phyloP scores from a whole-genome alignment of 2,888 invertebrate genomes.

The Trachelus stipa region DNA sequence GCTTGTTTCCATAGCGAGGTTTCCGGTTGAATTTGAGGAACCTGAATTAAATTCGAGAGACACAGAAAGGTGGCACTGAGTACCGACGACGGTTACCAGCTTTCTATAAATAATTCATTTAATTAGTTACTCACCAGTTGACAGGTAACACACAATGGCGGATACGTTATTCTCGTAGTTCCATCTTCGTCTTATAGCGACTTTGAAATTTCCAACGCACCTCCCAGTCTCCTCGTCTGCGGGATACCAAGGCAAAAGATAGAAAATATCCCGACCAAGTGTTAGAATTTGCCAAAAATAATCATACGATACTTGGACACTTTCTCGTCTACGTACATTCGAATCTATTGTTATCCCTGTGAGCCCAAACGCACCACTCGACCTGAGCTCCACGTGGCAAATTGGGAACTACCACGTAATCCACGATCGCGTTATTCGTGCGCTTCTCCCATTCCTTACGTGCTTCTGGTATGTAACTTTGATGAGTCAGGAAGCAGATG shows the following conservation, averaged over 20 bases:
- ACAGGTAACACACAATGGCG: conserved; percentile 86
- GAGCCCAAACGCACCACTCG: conserved; percentile 96
- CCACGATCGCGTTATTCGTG: conserved; percentile 88
- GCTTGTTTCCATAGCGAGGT: conserved; percentile 57
- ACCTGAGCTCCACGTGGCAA: conserved; percentile 85
- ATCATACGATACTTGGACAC: neutral
- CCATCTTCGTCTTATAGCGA: conserved; percentile 87
- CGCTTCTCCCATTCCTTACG: conserved; percentile 84
- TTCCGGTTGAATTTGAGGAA: conserved; percentile 62
- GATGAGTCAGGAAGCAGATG: conserved; percentile 87
- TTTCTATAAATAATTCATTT: neutral
- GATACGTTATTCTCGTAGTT: conserved; percentile 90
- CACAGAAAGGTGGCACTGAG: neutral
- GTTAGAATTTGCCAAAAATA: neutral
- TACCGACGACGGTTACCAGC: neutral
- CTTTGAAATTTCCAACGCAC: conserved; percentile 83
- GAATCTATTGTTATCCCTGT: conserved; percentile 86
- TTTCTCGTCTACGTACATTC: conserved; percentile 75
- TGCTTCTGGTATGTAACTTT: conserved; percentile 78
- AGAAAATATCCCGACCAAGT: neutral
- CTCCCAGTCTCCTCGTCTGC: conserved; percentile 92
- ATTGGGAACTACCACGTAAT: conserved; percentile 85
- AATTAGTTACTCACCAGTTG: conserved; percentile 70
- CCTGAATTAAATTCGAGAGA: conserved; percentile 38
- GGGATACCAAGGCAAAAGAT: conserved; percentile 29